phyloP scores from a whole-genome alignment of 2,888 invertebrate species.

The Alcis repandata region DNA sequence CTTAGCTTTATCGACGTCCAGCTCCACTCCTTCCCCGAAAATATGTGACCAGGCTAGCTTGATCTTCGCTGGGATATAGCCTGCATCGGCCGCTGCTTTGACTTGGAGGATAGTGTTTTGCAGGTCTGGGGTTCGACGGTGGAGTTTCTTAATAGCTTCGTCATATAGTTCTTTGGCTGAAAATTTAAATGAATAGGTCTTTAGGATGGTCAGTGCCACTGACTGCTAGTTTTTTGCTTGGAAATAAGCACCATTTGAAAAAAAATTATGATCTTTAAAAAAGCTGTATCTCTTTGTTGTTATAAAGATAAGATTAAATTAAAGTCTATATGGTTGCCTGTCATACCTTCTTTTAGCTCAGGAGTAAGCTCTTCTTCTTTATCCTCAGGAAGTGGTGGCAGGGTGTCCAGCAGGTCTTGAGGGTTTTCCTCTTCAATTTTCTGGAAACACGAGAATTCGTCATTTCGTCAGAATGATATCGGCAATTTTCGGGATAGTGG shows the following conservation, averaged over 20 bases:
- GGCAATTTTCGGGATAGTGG: too few relatives aligned
- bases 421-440: slow-evolving; percentile 72
- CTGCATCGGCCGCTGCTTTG: slow-evolving; percentile 92
- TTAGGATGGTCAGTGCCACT: too few relatives aligned
- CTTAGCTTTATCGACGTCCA: slow-evolving; percentile 92
- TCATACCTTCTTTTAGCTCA: slow-evolving; percentile 89
- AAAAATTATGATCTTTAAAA: too few relatives aligned
- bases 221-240: too few relatives aligned
- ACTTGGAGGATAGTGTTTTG: slow-evolving; percentile 91
- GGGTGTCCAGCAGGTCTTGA: slow-evolving; percentile 82
- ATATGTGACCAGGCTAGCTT: slow-evolving; percentile 95
- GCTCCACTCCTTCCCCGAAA: slow-evolving; percentile 92
- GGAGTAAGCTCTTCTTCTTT: slow-evolving; percentile 84
- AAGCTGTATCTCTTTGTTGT: too few relatives aligned
- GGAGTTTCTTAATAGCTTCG: slow-evolving; percentile 89
- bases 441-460: slow-evolving; percentile 47
- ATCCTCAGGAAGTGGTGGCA: slow-evolving; percentile 79
- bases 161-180: slow-evolving; percentile 92
- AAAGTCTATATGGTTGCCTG: slow-evolving; percentile 19
- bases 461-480: too few relatives aligned
- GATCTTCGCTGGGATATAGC: slow-evolving; percentile 93
- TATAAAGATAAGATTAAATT: too few relatives aligned
- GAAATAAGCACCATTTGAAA: too few relatives aligned
- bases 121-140: slow-evolving; percentile 91
- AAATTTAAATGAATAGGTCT: too few relatives aligned